Percentiles rank a stretch among this genome's conserved stretches.
phyloP scores from a whole-genome alignment of 1,140 invertebrate species.

The Dermatophagoides farinae region DNA sequence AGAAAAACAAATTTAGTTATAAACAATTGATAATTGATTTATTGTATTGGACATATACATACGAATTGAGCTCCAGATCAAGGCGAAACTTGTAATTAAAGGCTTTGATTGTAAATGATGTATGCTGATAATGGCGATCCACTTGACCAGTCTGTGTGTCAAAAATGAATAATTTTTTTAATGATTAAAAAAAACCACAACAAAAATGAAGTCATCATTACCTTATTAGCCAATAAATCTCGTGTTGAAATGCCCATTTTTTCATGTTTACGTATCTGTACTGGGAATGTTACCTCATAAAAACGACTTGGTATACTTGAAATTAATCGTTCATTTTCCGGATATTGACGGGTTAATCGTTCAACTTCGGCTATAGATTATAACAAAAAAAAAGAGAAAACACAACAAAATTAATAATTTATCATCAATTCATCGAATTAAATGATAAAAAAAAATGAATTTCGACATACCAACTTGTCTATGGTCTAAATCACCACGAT shows the following conservation, averaged over 20 bases:
- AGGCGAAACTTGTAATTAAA: conserved; percentile 88
- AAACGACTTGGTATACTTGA: conserved; percentile 65
- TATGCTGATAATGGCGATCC: conserved; percentile 55
- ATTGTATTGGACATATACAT: conserved; percentile 33
- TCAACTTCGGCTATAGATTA: conserved; percentile 17
- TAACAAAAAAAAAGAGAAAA: neutral
- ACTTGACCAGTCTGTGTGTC: conserved; percentile 47
- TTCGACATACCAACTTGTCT: too few relatives aligned
- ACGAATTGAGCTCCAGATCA: conserved; percentile 85
- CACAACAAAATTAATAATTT: neutral
- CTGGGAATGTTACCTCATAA: conserved; percentile 84
- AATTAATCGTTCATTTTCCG: conserved; percentile 66
- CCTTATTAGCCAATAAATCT: conserved; percentile 29
- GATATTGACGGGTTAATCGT: conserved; percentile 19
- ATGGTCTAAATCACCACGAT: too few relatives aligned
- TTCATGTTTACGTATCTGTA: conserved; percentile 75
- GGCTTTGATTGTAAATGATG: conserved; percentile 77
- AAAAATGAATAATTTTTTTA: neutral
- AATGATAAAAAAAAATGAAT: neutral
- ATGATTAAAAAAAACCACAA: neutral
- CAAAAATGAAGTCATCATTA: too few relatives aligned
- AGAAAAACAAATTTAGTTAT: neutral
- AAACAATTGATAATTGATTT: neutral
- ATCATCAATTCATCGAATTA: neutral
- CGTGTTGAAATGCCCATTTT: conserved; percentile 63